A percentile compares a stretch with the other conserved stretches of the same genome.
Conservation (phyloP, 2,888 invertebrate species). For the Aphidoletes aphidimyza region DNA sequence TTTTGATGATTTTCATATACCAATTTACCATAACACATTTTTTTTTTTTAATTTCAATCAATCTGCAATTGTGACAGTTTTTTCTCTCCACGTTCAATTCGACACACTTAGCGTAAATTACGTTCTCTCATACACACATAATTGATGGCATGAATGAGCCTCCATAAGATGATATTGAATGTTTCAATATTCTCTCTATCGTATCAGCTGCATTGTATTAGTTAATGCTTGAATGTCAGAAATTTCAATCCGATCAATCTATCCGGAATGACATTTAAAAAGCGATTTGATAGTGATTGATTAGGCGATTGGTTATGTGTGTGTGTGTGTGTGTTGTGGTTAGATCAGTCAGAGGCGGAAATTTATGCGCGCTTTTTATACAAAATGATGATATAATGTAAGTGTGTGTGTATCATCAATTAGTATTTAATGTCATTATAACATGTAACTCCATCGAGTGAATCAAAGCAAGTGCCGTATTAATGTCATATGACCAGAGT, state of each 20-base stretch:
- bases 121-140: no score
- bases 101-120: no score
- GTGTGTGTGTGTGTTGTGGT: not conserved
- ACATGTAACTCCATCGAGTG: slow-evolving; percentile 3
- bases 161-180: no score
- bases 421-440: slow-evolving; percentile 45
- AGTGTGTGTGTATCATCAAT: not conserved
- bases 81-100: no score
- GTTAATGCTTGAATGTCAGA: slow-evolving; percentile 23
- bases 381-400: no score
- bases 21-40: no score
- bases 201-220: not conserved
- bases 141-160: no score
- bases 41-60: no score
- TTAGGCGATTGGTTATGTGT: not conserved
- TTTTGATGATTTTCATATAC: no score
- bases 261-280: slow-evolving; percentile 41
- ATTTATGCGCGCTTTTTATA: not conserved
- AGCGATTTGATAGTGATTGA: slow-evolving; percentile 54
- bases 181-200: not conserved
- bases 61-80: no score
- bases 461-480: not conserved
- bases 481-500: not conserved
- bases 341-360: not conserved
- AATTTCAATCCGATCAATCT: slow-evolving; percentile 52